phyloP scores from a whole-genome alignment of 37 sponge, comb jelly and placozoan species.

The Cladorhizidae sp. region DNA sequence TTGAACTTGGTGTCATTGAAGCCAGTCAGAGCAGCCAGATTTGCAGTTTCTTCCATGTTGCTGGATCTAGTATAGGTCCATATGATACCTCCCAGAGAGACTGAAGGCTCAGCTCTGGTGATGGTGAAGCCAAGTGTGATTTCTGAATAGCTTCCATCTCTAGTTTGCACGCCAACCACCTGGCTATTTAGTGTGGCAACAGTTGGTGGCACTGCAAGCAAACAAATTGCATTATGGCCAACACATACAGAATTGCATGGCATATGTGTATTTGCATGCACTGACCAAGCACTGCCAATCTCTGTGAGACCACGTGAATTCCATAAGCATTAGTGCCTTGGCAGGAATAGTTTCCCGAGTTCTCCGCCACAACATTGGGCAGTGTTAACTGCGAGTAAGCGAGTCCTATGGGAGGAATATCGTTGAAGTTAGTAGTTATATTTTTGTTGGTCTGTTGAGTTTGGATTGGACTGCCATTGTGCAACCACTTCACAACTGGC shows the following conservation, averaged over 20 bases:
- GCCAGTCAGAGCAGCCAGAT: no score
- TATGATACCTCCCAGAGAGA: conserved; percentile 6
- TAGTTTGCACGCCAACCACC: not conserved
- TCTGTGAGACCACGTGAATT: not conserved
- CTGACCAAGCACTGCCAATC: not conserved
- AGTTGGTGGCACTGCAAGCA: not conserved
- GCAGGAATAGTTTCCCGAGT: not conserved
- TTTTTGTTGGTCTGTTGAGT: not conserved
- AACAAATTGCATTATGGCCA: no score
- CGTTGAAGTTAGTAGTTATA: not conserved
- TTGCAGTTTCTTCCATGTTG: not conserved
- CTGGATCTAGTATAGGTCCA: not conserved
- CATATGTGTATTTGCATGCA: no score
- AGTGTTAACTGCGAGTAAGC: not conserved
- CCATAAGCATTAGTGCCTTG: not conserved
- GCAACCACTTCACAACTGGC: not conserved
- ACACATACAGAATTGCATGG: no score
- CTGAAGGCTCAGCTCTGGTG: not conserved
- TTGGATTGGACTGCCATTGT: not conserved
- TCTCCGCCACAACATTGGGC: not conserved
- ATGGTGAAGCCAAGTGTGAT: conserved; percentile 13
- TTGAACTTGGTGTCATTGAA: not conserved
- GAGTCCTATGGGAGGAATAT: not conserved
- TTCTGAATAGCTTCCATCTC: not conserved
- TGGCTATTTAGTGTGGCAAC: not conserved